phyloP scores from a whole-genome alignment of 1,140 invertebrate species.

The Temnothorax curvispinosus region DNA sequence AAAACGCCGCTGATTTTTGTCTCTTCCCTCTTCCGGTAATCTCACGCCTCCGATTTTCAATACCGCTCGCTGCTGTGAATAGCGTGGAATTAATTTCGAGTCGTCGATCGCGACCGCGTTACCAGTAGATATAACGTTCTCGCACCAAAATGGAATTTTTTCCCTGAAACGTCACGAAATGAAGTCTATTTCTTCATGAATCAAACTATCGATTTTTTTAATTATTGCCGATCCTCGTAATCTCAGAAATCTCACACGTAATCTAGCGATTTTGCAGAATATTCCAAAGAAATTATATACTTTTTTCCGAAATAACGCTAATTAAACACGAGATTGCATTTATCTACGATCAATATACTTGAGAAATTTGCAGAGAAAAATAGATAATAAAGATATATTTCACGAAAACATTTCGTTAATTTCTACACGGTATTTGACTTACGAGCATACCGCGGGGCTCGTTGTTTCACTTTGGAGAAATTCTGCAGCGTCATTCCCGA shows the following conservation, averaged over 20 bases:
- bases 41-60: conserved; percentile 45
- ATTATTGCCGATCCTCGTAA: background rate
- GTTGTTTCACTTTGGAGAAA: conserved; percentile 23
- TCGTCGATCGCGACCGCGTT: conserved; percentile 20
- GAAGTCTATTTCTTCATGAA: background rate
- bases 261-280: background rate
- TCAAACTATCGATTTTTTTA: background rate
- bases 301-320: background rate
- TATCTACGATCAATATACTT: background rate
- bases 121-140: background rate
- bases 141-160: conserved; percentile 28
- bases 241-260: background rate
- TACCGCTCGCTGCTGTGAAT: conserved; percentile 26
- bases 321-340: background rate
- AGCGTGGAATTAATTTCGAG: conserved; percentile 41
- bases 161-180: conserved; percentile 11
- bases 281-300: background rate
- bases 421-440: conserved; percentile 24
- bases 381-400: conserved; percentile 8
- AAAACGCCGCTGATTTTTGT: conserved; percentile 62
- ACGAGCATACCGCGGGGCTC: background rate
- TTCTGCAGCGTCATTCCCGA: conserved; percentile 40
- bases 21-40: conserved; percentile 45
- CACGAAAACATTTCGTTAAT: conserved; percentile 29
- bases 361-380: background rate